phyloP scores from a whole-genome alignment of 2,888 invertebrate genomes.

The Euclidia mi region DNA sequence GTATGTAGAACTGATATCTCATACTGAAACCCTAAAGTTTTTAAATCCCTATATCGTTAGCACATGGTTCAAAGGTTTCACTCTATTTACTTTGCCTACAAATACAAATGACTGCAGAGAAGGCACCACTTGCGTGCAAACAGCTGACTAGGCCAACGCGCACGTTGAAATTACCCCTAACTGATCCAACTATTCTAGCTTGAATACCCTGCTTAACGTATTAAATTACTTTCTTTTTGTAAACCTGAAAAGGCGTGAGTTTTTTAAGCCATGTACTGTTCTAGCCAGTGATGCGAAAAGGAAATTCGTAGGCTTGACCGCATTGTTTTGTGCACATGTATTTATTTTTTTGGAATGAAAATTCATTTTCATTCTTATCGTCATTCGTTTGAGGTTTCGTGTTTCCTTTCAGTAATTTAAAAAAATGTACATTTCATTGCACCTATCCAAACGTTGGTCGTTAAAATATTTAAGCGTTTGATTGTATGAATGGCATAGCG shows the following conservation, averaged over 20 bases:
- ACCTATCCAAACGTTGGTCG: too few relatives aligned
- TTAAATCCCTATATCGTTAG: conserved; percentile 22
- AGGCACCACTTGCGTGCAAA: conserved; percentile 45
- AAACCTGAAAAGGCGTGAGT: too few relatives aligned
- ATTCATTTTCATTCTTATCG: too few relatives aligned
- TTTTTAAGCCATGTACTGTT: too few relatives aligned
- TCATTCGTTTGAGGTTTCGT: too few relatives aligned
- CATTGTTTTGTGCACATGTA: too few relatives aligned
- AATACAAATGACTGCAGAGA: conserved; percentile 50
- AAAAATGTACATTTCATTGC: too few relatives aligned
- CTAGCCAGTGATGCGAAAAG: not conserved
- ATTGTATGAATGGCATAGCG: too few relatives aligned
- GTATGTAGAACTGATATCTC: too few relatives aligned
- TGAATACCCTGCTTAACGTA: conserved; percentile 1
- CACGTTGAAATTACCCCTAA: conserved; percentile 30
- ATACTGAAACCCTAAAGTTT: conserved; percentile 24
- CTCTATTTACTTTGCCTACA: conserved; percentile 39
- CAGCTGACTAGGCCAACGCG: conserved; percentile 11
- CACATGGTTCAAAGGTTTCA: conserved; percentile 39
- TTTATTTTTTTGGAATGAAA: too few relatives aligned
- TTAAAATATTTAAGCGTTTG: too few relatives aligned
- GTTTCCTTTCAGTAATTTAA: too few relatives aligned
- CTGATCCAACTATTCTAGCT: conserved; percentile 18
- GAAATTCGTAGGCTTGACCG: not conserved
- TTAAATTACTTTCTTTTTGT: not conserved